Evolutionary conservation across 2,797 vertebrate species (phyloP).

Genomic region (Menidia menidia): DNA sequence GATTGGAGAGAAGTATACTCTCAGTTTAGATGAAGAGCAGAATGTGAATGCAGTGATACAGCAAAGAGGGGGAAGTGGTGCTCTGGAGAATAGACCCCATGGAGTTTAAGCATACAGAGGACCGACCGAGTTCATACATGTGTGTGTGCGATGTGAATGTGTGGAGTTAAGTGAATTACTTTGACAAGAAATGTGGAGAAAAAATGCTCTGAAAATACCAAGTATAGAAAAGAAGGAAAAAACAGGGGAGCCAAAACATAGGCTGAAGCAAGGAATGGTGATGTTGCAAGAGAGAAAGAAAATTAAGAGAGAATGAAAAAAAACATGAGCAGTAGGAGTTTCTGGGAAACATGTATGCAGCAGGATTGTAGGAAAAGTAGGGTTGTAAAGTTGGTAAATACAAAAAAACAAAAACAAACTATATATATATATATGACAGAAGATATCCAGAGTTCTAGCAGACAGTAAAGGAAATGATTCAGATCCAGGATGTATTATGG

Average conservation of each 20-base stretch:
- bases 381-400: not conserved
- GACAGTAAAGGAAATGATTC: not conserved
- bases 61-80: conserved; percentile 18
- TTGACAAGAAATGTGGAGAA: conserved; percentile 17
- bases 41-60: conserved; percentile 23
- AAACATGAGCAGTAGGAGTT: not conserved
- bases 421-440: too few species aligned
- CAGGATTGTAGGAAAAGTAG: not conserved
- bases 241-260: conserved; percentile 3
- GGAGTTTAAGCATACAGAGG: conserved; percentile 27
- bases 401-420: not conserved
- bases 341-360: not conserved
- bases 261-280: not conserved
- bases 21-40: conserved; percentile 26
- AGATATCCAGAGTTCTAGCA: not conserved
- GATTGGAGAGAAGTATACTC: conserved; percentile 24
- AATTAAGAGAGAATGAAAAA: not conserved
- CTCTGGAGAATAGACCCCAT: conserved; percentile 22
- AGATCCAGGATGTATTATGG: not conserved
- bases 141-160: conserved; percentile 4
- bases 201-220: conserved; percentile 12
- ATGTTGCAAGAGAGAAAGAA: not conserved
- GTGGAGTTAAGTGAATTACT: conserved; percentile 31
- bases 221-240: not conserved
- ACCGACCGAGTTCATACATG: conserved; percentile 15